Evolutionary conservation across 2,888 invertebrate species (phyloP).

Genomic region (Cryptosula pallasiana): DNA sequence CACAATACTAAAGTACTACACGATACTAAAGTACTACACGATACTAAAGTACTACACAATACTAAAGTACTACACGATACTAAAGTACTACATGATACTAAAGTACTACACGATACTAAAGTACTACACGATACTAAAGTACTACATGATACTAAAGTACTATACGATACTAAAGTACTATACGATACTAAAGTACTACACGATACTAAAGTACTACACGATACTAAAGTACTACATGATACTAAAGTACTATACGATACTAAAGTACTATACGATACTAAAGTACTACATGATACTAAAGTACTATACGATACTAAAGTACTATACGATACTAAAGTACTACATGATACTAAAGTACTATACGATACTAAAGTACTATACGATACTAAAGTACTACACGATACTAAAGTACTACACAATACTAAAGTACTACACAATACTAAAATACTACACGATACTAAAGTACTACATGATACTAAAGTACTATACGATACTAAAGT

Average conservation of each 20-base stretch:
- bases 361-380: not conserved
- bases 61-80: not conserved
- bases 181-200: not conserved
- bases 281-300: not conserved
- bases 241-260: not conserved
- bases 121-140: not conserved
- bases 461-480: not conserved
- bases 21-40: not conserved
- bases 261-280: not conserved
- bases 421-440: not conserved
- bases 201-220: not conserved
- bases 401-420: not conserved
- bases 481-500: not conserved
- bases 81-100: not conserved
- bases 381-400: not conserved
- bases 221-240: not conserved
- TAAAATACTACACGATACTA: not conserved
- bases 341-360: not conserved
- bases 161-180: not conserved
- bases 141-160: not conserved
- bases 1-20: not conserved
- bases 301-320: not conserved
- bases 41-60: not conserved
- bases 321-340: not conserved
- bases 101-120: not conserved